phyloP scores from a whole-genome alignment of 2,113 vertebrate species.

The Catharus bicknelli region DNA sequence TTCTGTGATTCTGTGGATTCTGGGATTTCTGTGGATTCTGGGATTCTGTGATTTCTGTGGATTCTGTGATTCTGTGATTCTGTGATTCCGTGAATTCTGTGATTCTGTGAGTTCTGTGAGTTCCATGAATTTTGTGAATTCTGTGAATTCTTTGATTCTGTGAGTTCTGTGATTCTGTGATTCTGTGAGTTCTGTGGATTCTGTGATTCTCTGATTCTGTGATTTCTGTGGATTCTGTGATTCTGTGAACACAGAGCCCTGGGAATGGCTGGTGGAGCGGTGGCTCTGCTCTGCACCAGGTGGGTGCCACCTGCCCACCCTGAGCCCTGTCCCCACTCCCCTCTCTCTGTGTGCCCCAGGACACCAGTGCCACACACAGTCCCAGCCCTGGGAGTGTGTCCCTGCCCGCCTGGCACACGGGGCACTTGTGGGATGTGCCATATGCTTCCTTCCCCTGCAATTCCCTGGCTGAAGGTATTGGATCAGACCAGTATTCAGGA shows the following conservation, averaged over 20 bases:
- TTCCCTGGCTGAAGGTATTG: constrained; percentile 28
- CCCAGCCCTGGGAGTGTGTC: accelerated
- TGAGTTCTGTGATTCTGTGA: too few relatives aligned
- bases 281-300: background rate
- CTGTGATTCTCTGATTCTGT: too few relatives aligned
- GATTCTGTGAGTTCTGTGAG: too few relatives aligned
- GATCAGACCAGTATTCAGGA: background rate
- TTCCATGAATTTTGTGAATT: too few relatives aligned
- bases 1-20: too few relatives aligned
- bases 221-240: too few relatives aligned
- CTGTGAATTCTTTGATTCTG: too few relatives aligned
- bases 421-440: background rate
- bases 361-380: accelerated
- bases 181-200: too few relatives aligned
- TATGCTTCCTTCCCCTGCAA: background rate
- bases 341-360: background rate
- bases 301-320: accelerated
- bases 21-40: too few relatives aligned
- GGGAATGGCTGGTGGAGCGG: background rate
- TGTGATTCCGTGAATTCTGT: too few relatives aligned
- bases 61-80: too few relatives aligned
- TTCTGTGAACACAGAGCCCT: accelerated
- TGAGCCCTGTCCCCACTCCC: background rate
- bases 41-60: too few relatives aligned
- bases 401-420: accelerated